Percentiles rank a stretch among this genome's conserved stretches.
Conservation (phyloP, 2,888 invertebrate species). For the Oscheius sp. region DNA sequence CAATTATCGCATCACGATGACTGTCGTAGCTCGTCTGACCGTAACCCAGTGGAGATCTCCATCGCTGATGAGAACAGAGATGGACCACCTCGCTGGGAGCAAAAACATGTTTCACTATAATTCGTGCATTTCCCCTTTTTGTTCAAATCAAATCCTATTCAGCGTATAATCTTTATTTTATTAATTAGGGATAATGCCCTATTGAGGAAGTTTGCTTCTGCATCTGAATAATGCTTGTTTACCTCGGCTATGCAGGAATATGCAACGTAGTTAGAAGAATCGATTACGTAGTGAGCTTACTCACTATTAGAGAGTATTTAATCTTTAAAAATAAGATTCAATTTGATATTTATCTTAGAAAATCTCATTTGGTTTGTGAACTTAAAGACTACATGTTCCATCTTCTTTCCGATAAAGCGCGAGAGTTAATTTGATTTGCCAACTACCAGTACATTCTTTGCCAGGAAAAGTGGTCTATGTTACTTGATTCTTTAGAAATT, state of each 20-base stretch:
- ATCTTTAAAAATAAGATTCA: too few species aligned
- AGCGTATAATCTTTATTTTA: too few species aligned
- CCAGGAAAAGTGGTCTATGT: too few species aligned
- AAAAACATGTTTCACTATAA: background rate
- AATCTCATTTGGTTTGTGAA: too few species aligned
- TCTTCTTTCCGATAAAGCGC: too few species aligned
- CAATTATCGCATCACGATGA: constrained; percentile 33
- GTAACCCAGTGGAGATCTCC: constrained; percentile 20
- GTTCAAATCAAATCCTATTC: too few species aligned
- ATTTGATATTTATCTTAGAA: too few species aligned
- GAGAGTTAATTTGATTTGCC: too few species aligned
- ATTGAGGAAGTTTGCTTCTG: background rate
- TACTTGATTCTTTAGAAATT: background rate
- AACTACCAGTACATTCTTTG: too few species aligned
- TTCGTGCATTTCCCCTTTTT: background rate
- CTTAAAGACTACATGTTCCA: too few species aligned
- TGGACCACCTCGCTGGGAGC: constrained; percentile 27
- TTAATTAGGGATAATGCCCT: background rate
- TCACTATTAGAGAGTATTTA: too few species aligned
- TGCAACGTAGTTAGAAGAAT: background rate
- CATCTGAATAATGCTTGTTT: too few species aligned
- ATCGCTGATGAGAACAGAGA: constrained; percentile 27
- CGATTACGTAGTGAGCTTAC: background rate
- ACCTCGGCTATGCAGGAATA: background rate
- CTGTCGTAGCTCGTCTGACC: constrained; percentile 25